These are phyloP conservation scores for Hirudinaria manillensis DNA, from an alignment of 2,888 invertebrate species.

Conservation along the genomic window DNA sequence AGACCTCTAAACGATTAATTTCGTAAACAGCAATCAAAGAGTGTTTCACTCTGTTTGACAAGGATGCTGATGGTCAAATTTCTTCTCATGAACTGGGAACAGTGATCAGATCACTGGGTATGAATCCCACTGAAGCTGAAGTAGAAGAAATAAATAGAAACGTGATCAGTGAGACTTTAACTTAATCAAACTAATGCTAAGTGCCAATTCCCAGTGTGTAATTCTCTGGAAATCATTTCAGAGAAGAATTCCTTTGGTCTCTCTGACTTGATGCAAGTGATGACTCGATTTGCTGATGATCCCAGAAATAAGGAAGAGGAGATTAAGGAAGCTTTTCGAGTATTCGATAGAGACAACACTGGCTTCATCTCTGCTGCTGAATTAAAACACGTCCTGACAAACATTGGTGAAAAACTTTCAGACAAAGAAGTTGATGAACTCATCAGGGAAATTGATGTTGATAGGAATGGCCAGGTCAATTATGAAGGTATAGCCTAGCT, in stretches of 20 bases:
- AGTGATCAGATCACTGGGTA: conserved; percentile 35
- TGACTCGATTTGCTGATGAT: conserved; percentile 95
- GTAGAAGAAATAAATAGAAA: conserved; percentile 32
- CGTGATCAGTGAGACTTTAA: conserved; percentile 28
- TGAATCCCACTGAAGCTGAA: conserved; percentile 34
- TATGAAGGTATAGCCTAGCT: conserved; percentile 21
- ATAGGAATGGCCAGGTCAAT: conserved; percentile 23
- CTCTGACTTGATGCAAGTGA: conserved; percentile 98
- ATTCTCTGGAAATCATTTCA: conserved; percentile 17
- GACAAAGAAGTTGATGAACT: conserved; percentile 30
- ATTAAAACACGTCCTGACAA: conserved; percentile 24
- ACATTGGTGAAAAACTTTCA: conserved; percentile 28
- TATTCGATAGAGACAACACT: conserved; percentile 95
- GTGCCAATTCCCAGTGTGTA: background rate
- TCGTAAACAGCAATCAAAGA: conserved; percentile 34
- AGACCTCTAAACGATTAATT: background rate
- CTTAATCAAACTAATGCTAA: background rate
- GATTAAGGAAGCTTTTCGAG: conserved; percentile 96
- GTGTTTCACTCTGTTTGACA: conserved; percentile 37
- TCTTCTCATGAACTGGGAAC: conserved; percentile 34
- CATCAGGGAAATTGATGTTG: conserved; percentile 26
- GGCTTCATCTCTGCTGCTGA: conserved; percentile 50
- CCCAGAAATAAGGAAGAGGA: conserved; percentile 89
- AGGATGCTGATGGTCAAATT: conserved; percentile 36
- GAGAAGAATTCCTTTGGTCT: conserved; percentile 88